These are phyloP conservation scores for Eubasilissa splendida DNA, from an alignment of 2,888 invertebrate genomes.

Conservation along the genomic window DNA sequence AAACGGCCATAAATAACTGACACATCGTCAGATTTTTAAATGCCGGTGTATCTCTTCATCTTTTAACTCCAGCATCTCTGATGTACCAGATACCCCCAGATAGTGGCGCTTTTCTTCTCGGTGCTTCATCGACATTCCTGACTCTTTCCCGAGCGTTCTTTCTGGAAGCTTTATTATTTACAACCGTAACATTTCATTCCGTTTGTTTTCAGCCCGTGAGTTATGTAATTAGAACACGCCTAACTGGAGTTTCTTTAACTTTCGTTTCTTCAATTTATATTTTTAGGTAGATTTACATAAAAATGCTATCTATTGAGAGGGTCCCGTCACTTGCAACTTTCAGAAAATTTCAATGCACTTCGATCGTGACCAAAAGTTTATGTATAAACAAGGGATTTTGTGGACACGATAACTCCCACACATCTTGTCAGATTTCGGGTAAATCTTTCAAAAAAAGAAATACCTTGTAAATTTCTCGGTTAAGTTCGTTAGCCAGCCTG, in stretches of 20 bases:
- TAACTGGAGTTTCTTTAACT: conserved; percentile 20
- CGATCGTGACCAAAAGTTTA: too few species aligned
- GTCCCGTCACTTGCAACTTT: too few species aligned
- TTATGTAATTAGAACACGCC: conserved; percentile 24
- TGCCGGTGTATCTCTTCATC: conserved; percentile 3
- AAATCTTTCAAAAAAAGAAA: too few species aligned
- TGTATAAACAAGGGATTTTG: too few species aligned
- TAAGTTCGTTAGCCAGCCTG: too few species aligned
- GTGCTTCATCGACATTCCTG: conserved; percentile 29
- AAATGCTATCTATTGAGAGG: too few species aligned
- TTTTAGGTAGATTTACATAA: too few species aligned
- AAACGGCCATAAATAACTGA: conserved; percentile 1
- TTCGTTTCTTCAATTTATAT: neutral
- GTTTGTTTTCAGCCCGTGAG: conserved; percentile 17
- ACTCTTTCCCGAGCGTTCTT: conserved; percentile 20
- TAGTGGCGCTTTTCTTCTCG: conserved; percentile 7
- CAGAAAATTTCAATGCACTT: too few species aligned
- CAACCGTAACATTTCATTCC: conserved; percentile 22
- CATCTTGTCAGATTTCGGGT: too few species aligned
- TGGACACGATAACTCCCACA: too few species aligned
- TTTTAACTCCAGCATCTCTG: neutral
- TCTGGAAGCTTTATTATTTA: conserved; percentile 21
- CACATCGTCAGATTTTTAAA: conserved; percentile 17
- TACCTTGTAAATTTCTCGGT: too few species aligned
- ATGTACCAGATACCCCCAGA: conserved; percentile 6